Evolutionary conservation across 92 coral and sea anemone genomes (phyloP), one percentile per base, ranked within the genome.

Genomic region (Chrysogorgia sp.): DNA sequence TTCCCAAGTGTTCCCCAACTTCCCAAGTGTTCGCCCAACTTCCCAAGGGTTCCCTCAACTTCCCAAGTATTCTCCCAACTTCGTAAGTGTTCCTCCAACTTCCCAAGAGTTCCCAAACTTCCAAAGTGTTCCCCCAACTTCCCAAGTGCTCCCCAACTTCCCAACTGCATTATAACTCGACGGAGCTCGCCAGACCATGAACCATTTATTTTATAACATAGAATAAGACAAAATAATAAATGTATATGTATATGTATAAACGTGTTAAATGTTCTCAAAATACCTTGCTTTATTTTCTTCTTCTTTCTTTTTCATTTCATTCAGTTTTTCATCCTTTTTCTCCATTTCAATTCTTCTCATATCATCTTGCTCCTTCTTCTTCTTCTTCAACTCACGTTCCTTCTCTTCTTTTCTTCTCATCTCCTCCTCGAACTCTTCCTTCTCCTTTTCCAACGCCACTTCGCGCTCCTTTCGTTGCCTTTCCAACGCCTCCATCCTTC

Each of bases 391-490:
- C 41, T 34, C 59, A 43, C 60, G 34, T 66, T 71, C 33, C 67
- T 64, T 22, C 41, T 61, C 72, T 56, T 59, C 37, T 47, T 80
- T 20, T 37, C 77, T 80, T 28, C 57, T 68, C 34, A 57, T 82
- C 77, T 76, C 80, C 15, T 69, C 31, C 8, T 28, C 21, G 15
- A 12, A 40, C 0, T 23, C 35, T 57, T 53, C 29, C 70, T 76
- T 40, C 67, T 57, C 63, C 63, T 15, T 57, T 47, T 47, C 17
- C 34, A 57, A 57, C 34, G 63, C 83, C 78, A 57, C 0, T 34
- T 74, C 66, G 41, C 62, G 34, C 21, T 81, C 88, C 58, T 90
- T 83, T 40, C 67, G 80, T 59, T 76, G 76, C 37, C 40, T 88
- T 75, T 63, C 87, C 19, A 67, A 34, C 37, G 77, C 48, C 30